A percentile compares a stretch with the other conserved stretches of the same genome.
These are phyloP conservation scores for Manis javanica DNA, from an alignment of 2,797 vertebrate genomes.

Conservation along the genomic window DNA sequence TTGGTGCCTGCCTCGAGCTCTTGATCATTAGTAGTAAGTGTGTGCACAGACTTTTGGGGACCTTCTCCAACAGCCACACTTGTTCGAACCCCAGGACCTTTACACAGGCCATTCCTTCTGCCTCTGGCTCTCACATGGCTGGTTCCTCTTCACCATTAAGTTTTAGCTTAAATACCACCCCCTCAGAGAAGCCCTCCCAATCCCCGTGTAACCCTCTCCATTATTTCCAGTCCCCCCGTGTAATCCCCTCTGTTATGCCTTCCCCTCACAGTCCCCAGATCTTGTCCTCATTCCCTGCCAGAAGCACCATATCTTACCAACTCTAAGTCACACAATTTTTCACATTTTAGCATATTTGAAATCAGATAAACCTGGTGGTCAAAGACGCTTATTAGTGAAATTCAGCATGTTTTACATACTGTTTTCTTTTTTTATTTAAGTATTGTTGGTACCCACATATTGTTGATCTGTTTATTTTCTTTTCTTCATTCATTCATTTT, in stretches of 20 bases:
- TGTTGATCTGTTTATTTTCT: background rate
- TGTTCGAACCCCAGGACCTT: background rate
- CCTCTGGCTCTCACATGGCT: accelerated
- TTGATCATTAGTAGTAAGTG: background rate
- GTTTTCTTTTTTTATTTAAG: no score
- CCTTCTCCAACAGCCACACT: background rate
- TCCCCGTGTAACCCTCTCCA: background rate
- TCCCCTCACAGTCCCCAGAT: background rate
- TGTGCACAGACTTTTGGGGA: no score
- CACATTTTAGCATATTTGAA: background rate
- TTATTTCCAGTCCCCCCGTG: no score
- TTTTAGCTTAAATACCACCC: background rate
- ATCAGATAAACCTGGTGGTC: accelerated
- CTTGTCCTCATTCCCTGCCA: background rate
- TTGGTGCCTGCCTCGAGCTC: accelerated
- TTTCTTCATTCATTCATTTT: background rate
- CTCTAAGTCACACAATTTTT: background rate
- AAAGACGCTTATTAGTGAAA: background rate
- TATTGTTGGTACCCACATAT: no score
- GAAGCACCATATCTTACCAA: background rate
- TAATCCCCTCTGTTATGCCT: no score
- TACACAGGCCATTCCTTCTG: background rate
- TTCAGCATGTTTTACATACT: accelerated
- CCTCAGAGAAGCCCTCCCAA: background rate
- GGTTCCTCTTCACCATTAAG: background rate